phyloP scores from a whole-genome alignment of 1,140 invertebrate species.

The Limonius californicus region DNA sequence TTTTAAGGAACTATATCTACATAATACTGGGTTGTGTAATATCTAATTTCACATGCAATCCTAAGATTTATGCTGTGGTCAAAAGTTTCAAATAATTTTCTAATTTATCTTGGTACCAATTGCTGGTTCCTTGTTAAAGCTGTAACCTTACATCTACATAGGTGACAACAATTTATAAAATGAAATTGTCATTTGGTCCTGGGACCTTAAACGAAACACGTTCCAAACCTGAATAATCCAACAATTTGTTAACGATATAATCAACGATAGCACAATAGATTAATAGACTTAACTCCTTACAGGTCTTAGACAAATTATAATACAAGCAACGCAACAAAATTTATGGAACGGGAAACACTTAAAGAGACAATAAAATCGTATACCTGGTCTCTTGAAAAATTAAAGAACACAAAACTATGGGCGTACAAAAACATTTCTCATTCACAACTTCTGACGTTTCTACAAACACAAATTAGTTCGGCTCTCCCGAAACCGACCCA shows the following conservation, averaged over 20 bases:
- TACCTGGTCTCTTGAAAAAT: conserved; percentile 5
- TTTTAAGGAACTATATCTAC: too few relatives aligned
- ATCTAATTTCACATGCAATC: too few relatives aligned
- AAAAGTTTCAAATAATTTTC: too few relatives aligned
- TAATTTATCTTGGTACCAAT: too few relatives aligned
- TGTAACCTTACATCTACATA: too few relatives aligned
- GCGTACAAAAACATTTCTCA: conserved; percentile 1
- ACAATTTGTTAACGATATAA: neutral
- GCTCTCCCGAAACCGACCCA: neutral
- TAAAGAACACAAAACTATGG: neutral
- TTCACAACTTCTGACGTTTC: conserved; percentile 5
- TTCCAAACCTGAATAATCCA: neutral
- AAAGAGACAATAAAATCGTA: conserved; percentile 1
- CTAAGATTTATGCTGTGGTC: too few relatives aligned
- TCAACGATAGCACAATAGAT: neutral
- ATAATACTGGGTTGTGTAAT: too few relatives aligned
- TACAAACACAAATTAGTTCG: conserved; percentile 14
- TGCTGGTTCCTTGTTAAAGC: too few relatives aligned
- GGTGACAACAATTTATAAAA: too few relatives aligned
- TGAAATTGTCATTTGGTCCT: too few relatives aligned
- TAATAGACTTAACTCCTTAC: neutral
- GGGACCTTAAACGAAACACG: too few relatives aligned
- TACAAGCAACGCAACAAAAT: conserved; percentile 7
- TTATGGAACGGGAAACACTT: neutral
- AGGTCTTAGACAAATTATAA: neutral